phyloP scores from a whole-genome alignment of 2,888 invertebrate species.

The Spisula subtruncata region DNA sequence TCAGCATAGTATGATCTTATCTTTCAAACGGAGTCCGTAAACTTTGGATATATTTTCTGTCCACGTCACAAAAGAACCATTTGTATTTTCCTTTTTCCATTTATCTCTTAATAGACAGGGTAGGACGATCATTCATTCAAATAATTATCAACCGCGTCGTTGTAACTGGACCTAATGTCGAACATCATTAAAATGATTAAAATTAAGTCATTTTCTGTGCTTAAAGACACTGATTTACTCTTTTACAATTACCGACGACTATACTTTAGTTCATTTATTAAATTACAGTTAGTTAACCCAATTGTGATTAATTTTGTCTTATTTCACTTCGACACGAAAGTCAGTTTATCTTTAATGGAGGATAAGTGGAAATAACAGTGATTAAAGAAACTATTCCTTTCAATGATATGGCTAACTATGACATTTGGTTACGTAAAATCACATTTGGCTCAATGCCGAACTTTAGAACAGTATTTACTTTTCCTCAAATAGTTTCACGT shows the following conservation, averaged over 20 bases:
- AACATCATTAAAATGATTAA: constrained; percentile 1
- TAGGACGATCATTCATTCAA: neutral
- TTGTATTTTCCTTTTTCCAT: neutral
- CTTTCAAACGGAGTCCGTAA: neutral
- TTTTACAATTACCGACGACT: neutral
- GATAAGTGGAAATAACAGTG: neutral
- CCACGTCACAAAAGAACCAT: no score
- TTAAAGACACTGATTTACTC: neutral
- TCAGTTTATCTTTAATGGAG: neutral
- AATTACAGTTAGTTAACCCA: neutral
- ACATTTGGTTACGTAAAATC: neutral
- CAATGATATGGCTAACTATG: neutral
- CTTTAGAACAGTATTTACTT: neutral
- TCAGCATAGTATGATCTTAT: no score
- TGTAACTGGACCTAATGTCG: neutral
- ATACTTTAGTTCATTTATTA: neutral
- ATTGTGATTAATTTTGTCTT: neutral
- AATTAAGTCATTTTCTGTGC: neutral
- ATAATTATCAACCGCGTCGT: neutral
- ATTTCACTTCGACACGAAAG: neutral
- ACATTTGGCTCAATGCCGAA: constrained; percentile 9
- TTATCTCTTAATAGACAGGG: neutral
- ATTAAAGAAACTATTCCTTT: constrained; percentile 1
- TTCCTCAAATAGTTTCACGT: neutral
- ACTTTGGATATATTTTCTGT: neutral